Percentiles rank a stretch among this genome's conserved stretches.
Conservation (phyloP, 2,888 invertebrate genomes). For the Syrista parreyssii region DNA sequence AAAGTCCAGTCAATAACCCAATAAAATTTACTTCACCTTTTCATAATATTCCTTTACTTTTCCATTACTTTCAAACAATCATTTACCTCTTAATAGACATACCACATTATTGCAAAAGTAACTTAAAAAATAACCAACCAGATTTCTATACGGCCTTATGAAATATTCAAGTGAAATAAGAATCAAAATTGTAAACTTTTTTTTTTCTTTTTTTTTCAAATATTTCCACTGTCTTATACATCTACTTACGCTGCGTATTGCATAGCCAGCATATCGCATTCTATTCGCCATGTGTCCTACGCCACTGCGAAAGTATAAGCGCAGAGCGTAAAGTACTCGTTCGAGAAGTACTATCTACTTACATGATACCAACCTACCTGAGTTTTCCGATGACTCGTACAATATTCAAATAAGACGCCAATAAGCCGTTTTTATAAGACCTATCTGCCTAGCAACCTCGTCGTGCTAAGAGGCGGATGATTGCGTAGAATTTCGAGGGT, state of each 20-base stretch:
- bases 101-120: not conserved
- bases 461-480: constrained; percentile 24
- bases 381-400: constrained; percentile 25
- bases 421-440: constrained; percentile 31
- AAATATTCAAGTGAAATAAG: not conserved
- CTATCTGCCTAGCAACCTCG: constrained; percentile 18
- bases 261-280: not conserved
- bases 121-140: not conserved
- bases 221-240: not conserved
- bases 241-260: not conserved
- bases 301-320: not conserved
- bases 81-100: not conserved
- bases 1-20: not conserved
- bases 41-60: not conserved
- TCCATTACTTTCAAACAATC: not conserved
- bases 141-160: not conserved
- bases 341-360: not conserved
- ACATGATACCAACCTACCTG: not conserved
- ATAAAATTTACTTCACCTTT: not conserved
- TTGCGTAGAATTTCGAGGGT: constrained; percentile 34
- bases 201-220: not conserved
- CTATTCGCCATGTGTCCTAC: not conserved
- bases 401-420: constrained; percentile 29
- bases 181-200: not conserved
- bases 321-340: not conserved